These are phyloP conservation scores for Euproctis similis DNA, from an alignment of 2,888 invertebrate species.

Conservation along the genomic window DNA sequence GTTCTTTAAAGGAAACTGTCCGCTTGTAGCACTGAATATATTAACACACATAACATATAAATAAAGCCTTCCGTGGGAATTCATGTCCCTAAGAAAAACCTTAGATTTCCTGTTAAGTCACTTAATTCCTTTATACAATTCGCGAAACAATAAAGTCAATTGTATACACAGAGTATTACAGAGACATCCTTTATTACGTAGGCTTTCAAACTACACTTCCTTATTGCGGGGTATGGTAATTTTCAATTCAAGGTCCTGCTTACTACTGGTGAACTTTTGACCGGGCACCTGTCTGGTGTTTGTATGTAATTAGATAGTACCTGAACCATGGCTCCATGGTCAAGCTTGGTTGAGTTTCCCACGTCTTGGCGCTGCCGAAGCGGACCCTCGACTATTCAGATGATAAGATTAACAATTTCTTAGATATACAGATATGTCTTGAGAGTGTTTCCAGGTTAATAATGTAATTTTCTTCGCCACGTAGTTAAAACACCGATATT, in stretches of 20 bases:
- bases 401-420: constrained; percentile 34
- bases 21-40: not conserved
- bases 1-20: not conserved
- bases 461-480: constrained; percentile 8
- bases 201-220: constrained; percentile 29
- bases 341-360: constrained; percentile 46
- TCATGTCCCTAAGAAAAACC: constrained; percentile 2
- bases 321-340: constrained; percentile 37
- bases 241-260: constrained; percentile 19
- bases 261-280: constrained; percentile 38
- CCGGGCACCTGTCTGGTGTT: constrained; percentile 39
- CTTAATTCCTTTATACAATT: no score
- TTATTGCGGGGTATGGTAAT: constrained; percentile 25
- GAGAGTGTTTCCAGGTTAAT: constrained; percentile 14
- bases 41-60: not conserved
- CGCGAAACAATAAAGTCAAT: constrained; percentile 1
- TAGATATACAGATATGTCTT: constrained; percentile 27
- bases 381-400: constrained; percentile 29
- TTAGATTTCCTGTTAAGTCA: no score
- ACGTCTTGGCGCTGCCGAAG: constrained; percentile 31
- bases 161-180: no score
- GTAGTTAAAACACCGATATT: no score
- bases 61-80: constrained; percentile 1
- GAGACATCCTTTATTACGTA: constrained; percentile 20
- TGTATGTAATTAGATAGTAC: constrained; percentile 60